Evolutionary conservation across 2,888 invertebrate species (phyloP).

Genomic region (Nebria brevicollis): DNA sequence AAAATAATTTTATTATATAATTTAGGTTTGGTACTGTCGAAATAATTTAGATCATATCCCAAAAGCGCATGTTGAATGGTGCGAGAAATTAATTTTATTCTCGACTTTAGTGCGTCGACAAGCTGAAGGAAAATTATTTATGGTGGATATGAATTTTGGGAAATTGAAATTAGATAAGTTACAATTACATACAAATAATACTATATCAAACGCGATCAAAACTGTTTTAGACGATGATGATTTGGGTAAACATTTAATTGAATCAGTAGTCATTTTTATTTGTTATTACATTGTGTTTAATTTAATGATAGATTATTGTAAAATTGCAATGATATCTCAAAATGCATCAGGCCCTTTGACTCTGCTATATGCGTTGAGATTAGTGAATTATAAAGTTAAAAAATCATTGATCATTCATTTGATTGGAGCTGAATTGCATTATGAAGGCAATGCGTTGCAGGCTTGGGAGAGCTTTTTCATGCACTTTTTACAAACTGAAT

Average conservation of each 20-base stretch:
- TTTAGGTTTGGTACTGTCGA: conserved; percentile 67
- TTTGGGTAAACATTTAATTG: conserved; percentile 64
- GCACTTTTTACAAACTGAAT: conserved; percentile 68
- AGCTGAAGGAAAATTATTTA: conserved; percentile 33
- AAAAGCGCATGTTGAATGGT: conserved; percentile 69
- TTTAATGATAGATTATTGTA: conserved; percentile 33
- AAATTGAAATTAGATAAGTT: conserved; percentile 8
- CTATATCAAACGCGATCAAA: conserved; percentile 47
- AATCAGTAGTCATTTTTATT: background rate
- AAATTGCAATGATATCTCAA: conserved; percentile 70
- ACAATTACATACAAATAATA: conserved; percentile 29
- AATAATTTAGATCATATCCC: conserved; percentile 65
- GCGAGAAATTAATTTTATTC: conserved; percentile 58
- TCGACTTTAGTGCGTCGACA: conserved; percentile 30
- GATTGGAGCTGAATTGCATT: conserved; percentile 76
- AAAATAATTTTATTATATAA: conserved; percentile 28
- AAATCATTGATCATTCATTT: conserved; percentile 63
- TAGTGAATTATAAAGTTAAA: conserved; percentile 46
- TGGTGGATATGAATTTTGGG: conserved; percentile 42
- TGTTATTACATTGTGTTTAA: background rate
- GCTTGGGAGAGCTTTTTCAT: conserved; percentile 79
- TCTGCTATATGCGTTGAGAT: conserved; percentile 68
- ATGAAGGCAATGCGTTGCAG: conserved; percentile 73
- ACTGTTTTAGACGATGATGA: conserved; percentile 69
- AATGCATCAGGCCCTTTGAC: conserved; percentile 74